Percentiles rank a stretch among this genome's conserved stretches.
Evolutionary conservation across 2,888 invertebrate genomes (phyloP).

Genomic region (Chydorus sphaericus): DNA sequence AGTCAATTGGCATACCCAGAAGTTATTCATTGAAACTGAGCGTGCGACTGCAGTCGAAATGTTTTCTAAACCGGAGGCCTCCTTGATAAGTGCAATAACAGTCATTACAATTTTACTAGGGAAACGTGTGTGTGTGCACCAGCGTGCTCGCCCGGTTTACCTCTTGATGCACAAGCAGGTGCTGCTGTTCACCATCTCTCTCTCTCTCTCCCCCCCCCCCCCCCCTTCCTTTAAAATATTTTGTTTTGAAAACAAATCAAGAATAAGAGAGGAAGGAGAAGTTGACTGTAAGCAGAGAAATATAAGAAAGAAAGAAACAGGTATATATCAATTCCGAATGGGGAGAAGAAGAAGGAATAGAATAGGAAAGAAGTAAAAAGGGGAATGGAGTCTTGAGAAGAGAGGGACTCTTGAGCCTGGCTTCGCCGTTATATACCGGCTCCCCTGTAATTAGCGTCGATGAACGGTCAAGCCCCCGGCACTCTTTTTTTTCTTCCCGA

Average conservation of each 20-base stretch:
- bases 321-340: neutral
- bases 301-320: too few relatives aligned
- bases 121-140: too few relatives aligned
- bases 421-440: slow-evolving; percentile 1
- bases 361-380: neutral
- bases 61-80: too few relatives aligned
- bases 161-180: too few relatives aligned
- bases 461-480: slow-evolving; percentile 12
- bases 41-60: too few relatives aligned
- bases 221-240: neutral
- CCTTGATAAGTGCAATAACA: neutral
- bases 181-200: too few relatives aligned
- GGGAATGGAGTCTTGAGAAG: neutral
- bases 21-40: too few relatives aligned
- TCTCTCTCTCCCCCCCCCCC: too few relatives aligned
- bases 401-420: neutral
- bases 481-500: neutral
- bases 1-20: too few relatives aligned
- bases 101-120: too few relatives aligned
- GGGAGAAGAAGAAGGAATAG: neutral
- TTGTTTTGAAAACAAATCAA: neutral
- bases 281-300: too few relatives aligned
- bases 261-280: neutral
- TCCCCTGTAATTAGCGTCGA: slow-evolving; percentile 14
- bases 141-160: too few relatives aligned